Evolutionary conservation across 2,113 vertebrate genomes (phyloP), one percentile per base, ranked within the genome.

Genomic region (Hystrix cristata): DNA sequence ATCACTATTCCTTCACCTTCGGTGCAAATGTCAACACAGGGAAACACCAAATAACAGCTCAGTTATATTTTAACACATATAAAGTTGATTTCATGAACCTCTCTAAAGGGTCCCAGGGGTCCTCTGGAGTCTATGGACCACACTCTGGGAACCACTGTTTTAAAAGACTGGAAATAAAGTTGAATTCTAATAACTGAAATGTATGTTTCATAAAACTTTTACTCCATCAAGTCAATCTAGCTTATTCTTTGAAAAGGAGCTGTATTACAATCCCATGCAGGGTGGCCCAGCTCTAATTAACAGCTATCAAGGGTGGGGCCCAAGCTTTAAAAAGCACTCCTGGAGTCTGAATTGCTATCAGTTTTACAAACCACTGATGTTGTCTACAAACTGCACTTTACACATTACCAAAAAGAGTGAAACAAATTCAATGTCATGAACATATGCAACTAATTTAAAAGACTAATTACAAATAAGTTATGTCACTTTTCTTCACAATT

Each of bases 401-500:
- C 7, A 55, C 69, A 95, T 62, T 81, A 90, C 38, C 81, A 96
- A 91, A 93, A 96, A 78, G 38, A 89, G 19, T 80, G 29, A 90
- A 95, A 92, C 53, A 92, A 87, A 95, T 34, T 83, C 14, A 95
- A 10, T 69, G 92, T 62, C 25, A 93, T 14, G 5, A 85, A 89
- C 82, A 86, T 29, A 84, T 74, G 10, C 25, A 85, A 87, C 7
- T 60, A 48, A 80, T 25, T 72, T 78, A 91, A 92, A 95, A 93
- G 25, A n/a, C 57, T 79, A 96, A 72, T n/a, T 84, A 92, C 62
- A 92, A 0, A 87, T 4, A 87, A 43, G 12, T 64, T 74, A 55
- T 59, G 34, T 76, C 62, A 59, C 67, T 94, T 95, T 95, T 89
- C 55, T 89, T 90, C 67, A 87, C 19, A 90, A 89, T 92, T 84